Evolutionary conservation across 2,113 vertebrate genomes (phyloP), one percentile per base, ranked within the genome.

Genomic region (Siniperca knerii): DNA sequence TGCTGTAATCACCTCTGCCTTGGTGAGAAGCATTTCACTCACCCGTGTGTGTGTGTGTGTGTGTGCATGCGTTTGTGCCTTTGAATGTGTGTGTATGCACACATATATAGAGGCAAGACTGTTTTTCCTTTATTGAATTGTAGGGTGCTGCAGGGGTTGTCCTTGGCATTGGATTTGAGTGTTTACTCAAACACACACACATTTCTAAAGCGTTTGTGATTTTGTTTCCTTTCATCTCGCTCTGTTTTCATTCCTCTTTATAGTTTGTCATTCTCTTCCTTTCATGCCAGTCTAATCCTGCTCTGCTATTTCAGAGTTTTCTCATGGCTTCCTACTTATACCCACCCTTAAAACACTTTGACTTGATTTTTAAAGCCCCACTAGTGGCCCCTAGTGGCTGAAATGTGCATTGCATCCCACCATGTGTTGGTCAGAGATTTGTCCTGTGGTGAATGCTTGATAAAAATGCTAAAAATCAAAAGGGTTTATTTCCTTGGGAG

Each of bases 1-100:
- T 50, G 33, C 77, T 90, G 81, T 83, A 93, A 91, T 92, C 85
- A 84, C 82, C 70, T 75, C 75, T 80, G 83, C 77, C 92, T 86
- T 91, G 86, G 62, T 89, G 90, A 84, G 83, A 89, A 75, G 62
- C 46, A 40, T 75, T 86, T 88, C 46, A 84, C 87, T 85, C 83
- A 85, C 68, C 77, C 85, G 40, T 75, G 21, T 80, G 71, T n/a
- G 46, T 54, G 77, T 75, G 2, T 87, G 58, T 37, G 58, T 85
- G 77, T 68, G 73, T 73, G 33, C 6, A 5, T n/a, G 33, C 62
- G 44, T 78, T 57, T 33, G 20, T 77, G 61, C 46, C 42, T 75
- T 64, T 81, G 58, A 71, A 64, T 86, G 58, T 40, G 67, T 84
- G 77, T 69, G 73, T 70, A 42, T 25, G 15, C 40, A 42, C 61